Conservation (phyloP, 1,140 invertebrate genomes). For the Scylla paramamosain region DNA sequence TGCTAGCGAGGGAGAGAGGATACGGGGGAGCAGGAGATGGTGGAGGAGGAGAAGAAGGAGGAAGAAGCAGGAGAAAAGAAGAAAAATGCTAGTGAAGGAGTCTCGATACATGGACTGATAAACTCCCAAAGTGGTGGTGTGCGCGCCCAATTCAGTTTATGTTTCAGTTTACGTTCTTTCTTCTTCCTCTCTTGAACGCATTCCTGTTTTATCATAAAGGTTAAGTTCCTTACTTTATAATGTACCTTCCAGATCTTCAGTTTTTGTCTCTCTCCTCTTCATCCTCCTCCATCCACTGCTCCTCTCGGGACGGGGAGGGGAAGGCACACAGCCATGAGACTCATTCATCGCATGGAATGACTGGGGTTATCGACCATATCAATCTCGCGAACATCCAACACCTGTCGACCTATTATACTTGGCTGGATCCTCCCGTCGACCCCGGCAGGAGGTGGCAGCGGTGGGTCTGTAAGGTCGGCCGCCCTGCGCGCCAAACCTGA, state of each 20-base stretch:
- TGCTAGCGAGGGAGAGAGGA: neutral
- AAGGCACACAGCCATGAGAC: neutral
- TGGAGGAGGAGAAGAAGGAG: no score
- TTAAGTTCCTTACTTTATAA: no score
- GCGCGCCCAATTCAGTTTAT: neutral
- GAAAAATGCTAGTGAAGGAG: neutral
- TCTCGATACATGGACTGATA: neutral
- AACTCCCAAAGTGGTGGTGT: neutral
- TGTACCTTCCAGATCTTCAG: neutral
- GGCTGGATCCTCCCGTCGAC: neutral
- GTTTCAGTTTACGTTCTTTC: neutral
- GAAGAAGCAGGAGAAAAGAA: neutral
- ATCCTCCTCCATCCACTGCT: neutral
- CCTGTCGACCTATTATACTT: constrained; percentile 32
- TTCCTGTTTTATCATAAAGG: neutral
- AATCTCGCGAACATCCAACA: constrained; percentile 28
- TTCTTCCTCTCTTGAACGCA: neutral
- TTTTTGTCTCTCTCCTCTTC: neutral
- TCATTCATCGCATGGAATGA: constrained; percentile 24
- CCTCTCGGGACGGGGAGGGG: neutral
- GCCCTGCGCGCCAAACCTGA: neutral
- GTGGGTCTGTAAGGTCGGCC: neutral
- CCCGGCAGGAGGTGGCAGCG: neutral
- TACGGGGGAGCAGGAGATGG: neutral
- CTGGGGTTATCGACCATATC: constrained; percentile 35